Base-by-base conservation (phyloP, 35 echinoderm and acorn worm genomes). In the Apostichopus californicus region DNA sequence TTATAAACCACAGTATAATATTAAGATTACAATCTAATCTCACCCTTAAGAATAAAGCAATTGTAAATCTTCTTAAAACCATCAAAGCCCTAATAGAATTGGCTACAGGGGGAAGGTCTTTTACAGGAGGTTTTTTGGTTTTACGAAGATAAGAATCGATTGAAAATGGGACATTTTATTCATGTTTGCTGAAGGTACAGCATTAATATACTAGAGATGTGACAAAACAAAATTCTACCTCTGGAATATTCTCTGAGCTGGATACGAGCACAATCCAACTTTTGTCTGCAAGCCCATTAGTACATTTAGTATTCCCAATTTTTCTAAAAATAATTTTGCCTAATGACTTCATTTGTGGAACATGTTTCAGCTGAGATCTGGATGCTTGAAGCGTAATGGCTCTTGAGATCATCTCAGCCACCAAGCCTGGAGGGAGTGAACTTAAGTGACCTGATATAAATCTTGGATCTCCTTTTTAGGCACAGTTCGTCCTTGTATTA, bases 361-460 rank as follows among this genome's bases (percentile, higher is more conserved):
- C 64, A 68, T 68, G 11, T 68, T 11, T 68, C 18, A 14, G 11
- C 11, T 68, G 9, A 68, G 64, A 68, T 9, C 18, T 18, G 8
- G 64, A 68, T 68, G 64, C 64, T 68, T 68, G 64, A 68, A 68
- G 64, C 64, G 11, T 11, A 14, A 68, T 68, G 18, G 64, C 64
- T 9, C 64, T 68, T 68, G 64, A 68, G 8, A 68, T 14, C 64
- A 68, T 68, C 64, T 68, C 64, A 68, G 64, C 64, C 18, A 68
- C 64, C 64, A 68, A 11, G 64, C 64, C 64, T 68, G 11, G 64
- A 68, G 18, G 64, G 64, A 68, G 11, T 11, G 64, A 68, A 68
- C 64, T 68, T 68, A 68, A 68, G 64, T 68, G 64, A 68, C 64
- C 64, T 68, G 64, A 68, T 68, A 68, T 68, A 68, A 68, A 68